Conservation (phyloP, 2,888 invertebrate species). For the Leptura quadrifasciata region DNA sequence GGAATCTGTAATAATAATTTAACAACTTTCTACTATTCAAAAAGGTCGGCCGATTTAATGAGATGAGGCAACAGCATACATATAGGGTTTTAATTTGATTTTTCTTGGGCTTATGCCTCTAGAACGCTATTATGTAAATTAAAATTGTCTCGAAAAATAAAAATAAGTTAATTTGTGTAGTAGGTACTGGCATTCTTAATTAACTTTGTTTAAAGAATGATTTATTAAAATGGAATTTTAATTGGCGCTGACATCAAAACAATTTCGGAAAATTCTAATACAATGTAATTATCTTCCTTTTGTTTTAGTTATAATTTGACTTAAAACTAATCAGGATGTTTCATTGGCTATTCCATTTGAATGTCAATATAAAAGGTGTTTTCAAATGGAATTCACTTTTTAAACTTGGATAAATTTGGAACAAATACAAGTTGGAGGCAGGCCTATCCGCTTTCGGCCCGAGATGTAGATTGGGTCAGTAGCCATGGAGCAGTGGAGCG, state of each 20-base stretch:
- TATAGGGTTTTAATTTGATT: slow-evolving; percentile 5
- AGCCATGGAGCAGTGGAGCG: too few relatives aligned
- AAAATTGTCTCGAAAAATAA: slow-evolving; percentile 24
- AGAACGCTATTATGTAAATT: slow-evolving; percentile 23
- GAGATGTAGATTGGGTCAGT: too few relatives aligned
- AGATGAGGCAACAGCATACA: neutral
- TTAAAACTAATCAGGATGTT: neutral
- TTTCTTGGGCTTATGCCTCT: slow-evolving; percentile 7
- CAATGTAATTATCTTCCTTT: slow-evolving; percentile 1
- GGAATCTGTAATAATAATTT: neutral
- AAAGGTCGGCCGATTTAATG: neutral
- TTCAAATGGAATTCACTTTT: too few relatives aligned
- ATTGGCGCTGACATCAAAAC: slow-evolving; percentile 24
- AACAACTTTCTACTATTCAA: neutral
- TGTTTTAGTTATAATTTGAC: neutral
- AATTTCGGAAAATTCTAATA: slow-evolving; percentile 4
- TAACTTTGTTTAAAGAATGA: slow-evolving; percentile 18
- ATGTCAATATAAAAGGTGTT: too few relatives aligned
- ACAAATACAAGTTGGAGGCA: too few relatives aligned
- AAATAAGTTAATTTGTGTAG: slow-evolving; percentile 21
- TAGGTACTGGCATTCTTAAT: slow-evolving; percentile 12
- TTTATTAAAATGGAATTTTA: slow-evolving; percentile 16
- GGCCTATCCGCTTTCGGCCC: too few relatives aligned
- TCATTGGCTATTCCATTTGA: neutral
- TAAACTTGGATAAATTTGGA: too few relatives aligned